Percentiles rank a stretch among this genome's conserved stretches.
phyloP scores from a whole-genome alignment of 2,797 vertebrate species.

The Valencia hispanica region DNA sequence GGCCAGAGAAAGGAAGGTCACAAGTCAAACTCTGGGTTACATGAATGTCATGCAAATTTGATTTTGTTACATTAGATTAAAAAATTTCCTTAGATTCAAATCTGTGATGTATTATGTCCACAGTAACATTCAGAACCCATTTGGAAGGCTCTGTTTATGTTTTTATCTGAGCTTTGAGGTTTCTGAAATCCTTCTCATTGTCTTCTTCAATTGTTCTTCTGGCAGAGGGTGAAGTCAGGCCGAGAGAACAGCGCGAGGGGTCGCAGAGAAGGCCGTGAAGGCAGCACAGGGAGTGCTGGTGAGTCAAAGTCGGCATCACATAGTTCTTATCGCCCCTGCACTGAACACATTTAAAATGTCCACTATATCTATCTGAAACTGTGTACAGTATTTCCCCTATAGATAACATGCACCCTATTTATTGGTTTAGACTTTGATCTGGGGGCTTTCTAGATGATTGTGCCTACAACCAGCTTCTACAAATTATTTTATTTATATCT shows the following conservation, averaged over 20 bases:
- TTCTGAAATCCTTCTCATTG: not conserved
- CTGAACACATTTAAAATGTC: not conserved
- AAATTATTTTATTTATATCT: not conserved
- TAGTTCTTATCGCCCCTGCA: not conserved
- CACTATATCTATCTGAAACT: not conserved
- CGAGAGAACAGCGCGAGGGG: constrained; percentile 86
- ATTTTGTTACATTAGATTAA: not conserved
- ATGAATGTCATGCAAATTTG: not conserved
- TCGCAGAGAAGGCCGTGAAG: constrained; percentile 88
- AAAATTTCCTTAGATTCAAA: not conserved
- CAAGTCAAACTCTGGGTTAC: not conserved
- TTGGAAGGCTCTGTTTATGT: not conserved
- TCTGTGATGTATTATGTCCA: not conserved
- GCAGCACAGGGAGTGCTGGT: constrained; percentile 85
- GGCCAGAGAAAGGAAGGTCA: too few relatives aligned
- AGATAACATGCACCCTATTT: not conserved
- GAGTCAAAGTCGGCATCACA: constrained; percentile 63
- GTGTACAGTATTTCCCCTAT: not conserved
- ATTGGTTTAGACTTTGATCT: not conserved
- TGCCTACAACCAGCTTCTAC: not conserved
- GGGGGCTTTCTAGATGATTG: not conserved
- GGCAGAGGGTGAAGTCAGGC: constrained; percentile 85
- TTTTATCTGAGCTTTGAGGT: not conserved
- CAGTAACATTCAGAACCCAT: not conserved
- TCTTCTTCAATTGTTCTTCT: not conserved